Conservation (phyloP, 2,113 vertebrate genomes). For the Charina bottae region DNA sequence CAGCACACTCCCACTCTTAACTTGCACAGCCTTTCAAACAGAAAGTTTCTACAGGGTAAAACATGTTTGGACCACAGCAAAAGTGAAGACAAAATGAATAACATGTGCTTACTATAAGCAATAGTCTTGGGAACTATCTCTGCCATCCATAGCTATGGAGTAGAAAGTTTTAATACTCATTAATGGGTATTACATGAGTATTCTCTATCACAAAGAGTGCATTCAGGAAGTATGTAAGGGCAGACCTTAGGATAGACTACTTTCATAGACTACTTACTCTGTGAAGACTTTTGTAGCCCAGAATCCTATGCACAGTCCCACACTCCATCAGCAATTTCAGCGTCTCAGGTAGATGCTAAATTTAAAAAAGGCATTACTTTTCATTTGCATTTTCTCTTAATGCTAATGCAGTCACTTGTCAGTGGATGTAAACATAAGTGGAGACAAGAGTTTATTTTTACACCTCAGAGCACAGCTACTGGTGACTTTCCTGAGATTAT, state of each 20-base stretch:
- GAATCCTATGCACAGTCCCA: conserved; percentile 58
- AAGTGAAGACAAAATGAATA: background rate
- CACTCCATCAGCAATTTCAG: conserved; percentile 66
- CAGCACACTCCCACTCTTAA: background rate
- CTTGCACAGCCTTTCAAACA: background rate
- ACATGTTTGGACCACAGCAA: background rate
- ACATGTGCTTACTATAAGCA: background rate
- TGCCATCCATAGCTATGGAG: background rate
- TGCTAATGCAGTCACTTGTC: conserved; percentile 74
- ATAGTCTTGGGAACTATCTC: background rate
- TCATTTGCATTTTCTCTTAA: conserved; percentile 74
- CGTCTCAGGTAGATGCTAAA: conserved; percentile 71
- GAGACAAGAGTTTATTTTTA: conserved; percentile 75
- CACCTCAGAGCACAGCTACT: conserved; percentile 69
- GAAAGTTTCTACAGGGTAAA: background rate
- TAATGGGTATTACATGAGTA: background rate
- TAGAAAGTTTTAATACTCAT: background rate
- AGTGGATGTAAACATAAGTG: conserved; percentile 67
- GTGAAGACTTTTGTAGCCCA: background rate
- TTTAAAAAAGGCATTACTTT: conserved; percentile 69
- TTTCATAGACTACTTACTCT: background rate
- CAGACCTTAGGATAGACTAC: background rate
- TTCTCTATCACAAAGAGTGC: background rate
- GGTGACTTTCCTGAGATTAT: conserved; percentile 72
- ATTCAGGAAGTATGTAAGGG: background rate